Percentiles rank a stretch among this genome's conserved stretches.
Evolutionary conservation across 2,113 vertebrate genomes (phyloP).

Genomic region (Bos taurus): DNA sequence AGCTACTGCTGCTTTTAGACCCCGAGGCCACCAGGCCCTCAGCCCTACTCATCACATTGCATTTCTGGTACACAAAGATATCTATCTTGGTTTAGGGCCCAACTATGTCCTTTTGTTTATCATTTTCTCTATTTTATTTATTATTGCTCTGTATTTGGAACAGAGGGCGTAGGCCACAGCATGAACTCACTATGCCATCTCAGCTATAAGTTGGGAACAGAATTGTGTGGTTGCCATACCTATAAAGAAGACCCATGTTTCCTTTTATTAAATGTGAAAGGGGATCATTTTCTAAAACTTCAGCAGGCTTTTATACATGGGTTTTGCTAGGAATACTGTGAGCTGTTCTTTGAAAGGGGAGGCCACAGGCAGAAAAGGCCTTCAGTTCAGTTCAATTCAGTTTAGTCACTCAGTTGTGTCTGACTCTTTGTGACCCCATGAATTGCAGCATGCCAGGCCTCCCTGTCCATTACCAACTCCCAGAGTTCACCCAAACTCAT

Average conservation of each 20-base stretch:
- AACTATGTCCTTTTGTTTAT: background rate
- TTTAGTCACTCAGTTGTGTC: no score
- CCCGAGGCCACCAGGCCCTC: background rate
- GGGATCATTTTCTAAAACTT: background rate
- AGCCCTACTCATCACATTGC: background rate
- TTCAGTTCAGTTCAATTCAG: no score
- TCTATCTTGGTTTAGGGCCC: background rate
- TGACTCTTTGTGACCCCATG: no score
- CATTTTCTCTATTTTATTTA: conserved; percentile 1
- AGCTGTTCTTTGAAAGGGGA: background rate
- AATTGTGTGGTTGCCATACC: background rate
- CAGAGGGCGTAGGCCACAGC: background rate
- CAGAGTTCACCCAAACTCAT: no score
- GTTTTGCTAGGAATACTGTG: background rate
- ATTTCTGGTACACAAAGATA: background rate
- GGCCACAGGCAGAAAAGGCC: background rate
- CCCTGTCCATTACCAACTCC: no score
- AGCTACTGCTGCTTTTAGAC: background rate
- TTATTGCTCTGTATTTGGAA: background rate
- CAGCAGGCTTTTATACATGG: background rate
- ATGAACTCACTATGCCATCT: background rate
- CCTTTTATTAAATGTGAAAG: background rate
- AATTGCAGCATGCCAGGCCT: accelerated
- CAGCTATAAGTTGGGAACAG: background rate
- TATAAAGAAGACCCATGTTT: background rate